Percentiles rank a stretch among this genome's conserved stretches.
Conservation (phyloP, 2,113 vertebrate genomes). For the Patagioenas fasciata region DNA sequence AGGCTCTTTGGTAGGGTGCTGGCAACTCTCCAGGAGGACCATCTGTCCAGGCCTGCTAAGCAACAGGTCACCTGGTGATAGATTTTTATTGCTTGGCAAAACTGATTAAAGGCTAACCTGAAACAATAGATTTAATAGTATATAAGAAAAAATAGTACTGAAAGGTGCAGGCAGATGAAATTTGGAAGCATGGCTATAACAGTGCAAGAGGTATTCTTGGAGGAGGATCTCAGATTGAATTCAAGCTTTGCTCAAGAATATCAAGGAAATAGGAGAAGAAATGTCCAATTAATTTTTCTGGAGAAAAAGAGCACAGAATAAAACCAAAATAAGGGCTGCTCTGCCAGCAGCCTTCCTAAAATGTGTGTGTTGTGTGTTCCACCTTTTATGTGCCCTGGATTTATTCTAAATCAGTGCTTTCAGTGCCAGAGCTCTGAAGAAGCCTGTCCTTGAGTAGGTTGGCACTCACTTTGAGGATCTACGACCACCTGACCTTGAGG, state of each 20-base stretch:
- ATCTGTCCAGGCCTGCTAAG: constrained; percentile 1
- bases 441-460: not conserved
- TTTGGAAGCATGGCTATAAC: not conserved
- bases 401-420: not conserved
- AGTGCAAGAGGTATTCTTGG: not conserved
- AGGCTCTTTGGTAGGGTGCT: not conserved
- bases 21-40: not conserved
- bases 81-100: not conserved
- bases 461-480: not conserved
- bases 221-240: not conserved
- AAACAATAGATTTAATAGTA: not conserved
- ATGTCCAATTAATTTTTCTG: not conserved
- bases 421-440: not conserved
- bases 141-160: not conserved
- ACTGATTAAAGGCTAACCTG: not conserved
- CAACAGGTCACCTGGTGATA: not conserved
- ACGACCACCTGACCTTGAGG: not conserved
- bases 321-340: not conserved
- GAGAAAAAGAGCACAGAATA: not conserved
- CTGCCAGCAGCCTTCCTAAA: not conserved
- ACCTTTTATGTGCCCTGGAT: not conserved
- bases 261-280: not conserved
- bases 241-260: not conserved
- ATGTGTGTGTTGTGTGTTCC: not conserved
- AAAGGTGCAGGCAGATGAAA: not conserved